These are phyloP conservation scores for Catamblyrhynchus diadema DNA, from an alignment of 2,797 vertebrate species.

Conservation along the genomic window DNA sequence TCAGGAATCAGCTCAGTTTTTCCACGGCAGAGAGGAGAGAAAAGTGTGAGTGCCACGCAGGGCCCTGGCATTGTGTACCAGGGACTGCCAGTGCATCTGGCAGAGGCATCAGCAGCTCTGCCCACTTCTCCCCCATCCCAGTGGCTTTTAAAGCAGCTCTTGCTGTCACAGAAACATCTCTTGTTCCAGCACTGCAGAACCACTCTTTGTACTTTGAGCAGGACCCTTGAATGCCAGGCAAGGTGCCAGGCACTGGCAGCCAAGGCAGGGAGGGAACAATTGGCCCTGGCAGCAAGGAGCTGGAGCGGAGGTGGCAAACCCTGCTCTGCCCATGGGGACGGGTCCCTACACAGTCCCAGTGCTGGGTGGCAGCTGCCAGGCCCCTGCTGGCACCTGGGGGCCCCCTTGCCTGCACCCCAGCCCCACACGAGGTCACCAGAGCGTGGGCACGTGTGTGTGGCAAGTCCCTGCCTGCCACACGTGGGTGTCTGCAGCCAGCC, in stretches of 20 bases:
- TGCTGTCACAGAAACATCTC: background rate
- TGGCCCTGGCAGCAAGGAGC: background rate
- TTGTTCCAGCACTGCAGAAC: background rate
- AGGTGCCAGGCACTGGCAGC: background rate
- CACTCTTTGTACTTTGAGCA: constrained; percentile 20
- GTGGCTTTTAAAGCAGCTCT: background rate
- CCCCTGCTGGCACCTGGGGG: background rate
- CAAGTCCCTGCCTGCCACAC: background rate
- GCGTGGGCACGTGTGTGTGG: rapidly evolving
- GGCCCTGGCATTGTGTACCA: rapidly evolving
- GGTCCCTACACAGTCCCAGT: background rate
- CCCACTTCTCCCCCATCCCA: background rate
- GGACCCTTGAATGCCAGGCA: background rate
- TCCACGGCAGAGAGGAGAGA: background rate
- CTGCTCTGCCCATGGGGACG: rapidly evolving
- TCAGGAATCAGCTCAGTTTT: background rate
- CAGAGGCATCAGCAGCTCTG: background rate
- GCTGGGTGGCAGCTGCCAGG: background rate
- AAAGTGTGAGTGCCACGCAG: background rate
- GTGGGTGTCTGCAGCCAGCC: background rate
- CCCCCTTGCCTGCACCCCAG: background rate
- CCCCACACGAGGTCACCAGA: rapidly evolving
- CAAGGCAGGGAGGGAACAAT: background rate
- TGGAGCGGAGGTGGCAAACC: background rate
- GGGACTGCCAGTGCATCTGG: background rate